Percentiles rank a stretch among this genome's conserved stretches.
These are phyloP conservation scores for Suricata suricatta DNA, from an alignment of 2,113 vertebrate species.

Conservation along the genomic window DNA sequence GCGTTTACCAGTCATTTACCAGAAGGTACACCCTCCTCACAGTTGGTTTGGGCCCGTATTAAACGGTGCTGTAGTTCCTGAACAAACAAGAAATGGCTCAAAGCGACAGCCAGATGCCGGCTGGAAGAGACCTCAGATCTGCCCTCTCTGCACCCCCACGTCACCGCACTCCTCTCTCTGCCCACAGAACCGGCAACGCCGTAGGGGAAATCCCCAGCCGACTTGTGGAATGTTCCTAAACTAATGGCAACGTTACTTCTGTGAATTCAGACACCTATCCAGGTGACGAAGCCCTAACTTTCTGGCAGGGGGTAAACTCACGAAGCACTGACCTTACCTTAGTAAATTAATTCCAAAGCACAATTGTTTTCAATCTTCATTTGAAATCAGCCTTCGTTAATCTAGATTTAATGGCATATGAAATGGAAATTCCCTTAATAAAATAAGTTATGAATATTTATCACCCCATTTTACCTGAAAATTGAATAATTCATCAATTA, in stretches of 20 bases:
- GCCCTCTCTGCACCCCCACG: fast-evolving
- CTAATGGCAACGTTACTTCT: not conserved
- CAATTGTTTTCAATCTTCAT: conserved; percentile 87
- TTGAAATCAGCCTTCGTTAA: conserved; percentile 85
- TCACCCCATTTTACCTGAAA: conserved; percentile 91
- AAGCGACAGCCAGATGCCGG: not conserved
- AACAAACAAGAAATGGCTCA: not conserved
- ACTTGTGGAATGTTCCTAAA: not conserved
- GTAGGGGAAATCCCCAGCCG: not conserved
- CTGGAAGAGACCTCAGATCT: not conserved
- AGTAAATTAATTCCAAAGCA: conserved; percentile 85
- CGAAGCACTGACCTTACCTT: conserved; percentile 69
- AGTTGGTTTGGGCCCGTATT: not conserved
- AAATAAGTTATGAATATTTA: conserved; percentile 97
- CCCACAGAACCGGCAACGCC: fast-evolving
- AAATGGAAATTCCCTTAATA: conserved; percentile 91
- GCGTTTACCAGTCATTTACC: not conserved
- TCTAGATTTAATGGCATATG: conserved; percentile 88
- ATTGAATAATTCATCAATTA: conserved; percentile 96
- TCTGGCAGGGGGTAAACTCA: not conserved
- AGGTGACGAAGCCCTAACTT: not conserved
- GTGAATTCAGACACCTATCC: not conserved
- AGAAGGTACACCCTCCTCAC: not conserved
- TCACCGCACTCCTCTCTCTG: fast-evolving
- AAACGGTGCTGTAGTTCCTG: not conserved